A percentile compares a stretch with the other conserved stretches of the same genome.
These are phyloP conservation scores for Pachyramphus minor DNA, from an alignment of 2,113 vertebrate species.

Conservation along the genomic window DNA sequence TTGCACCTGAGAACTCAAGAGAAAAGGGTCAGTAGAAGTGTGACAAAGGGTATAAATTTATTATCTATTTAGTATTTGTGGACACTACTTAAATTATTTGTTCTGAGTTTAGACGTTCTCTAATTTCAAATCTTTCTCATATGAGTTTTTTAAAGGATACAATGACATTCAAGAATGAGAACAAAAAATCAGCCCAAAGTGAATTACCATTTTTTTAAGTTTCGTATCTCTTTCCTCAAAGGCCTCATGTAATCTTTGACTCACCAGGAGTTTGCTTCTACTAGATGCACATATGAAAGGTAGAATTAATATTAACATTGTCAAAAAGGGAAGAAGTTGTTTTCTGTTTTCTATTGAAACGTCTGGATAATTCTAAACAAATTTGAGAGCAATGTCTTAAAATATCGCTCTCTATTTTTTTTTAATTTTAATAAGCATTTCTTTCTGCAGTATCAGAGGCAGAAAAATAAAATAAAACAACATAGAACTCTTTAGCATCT, in stretches of 20 bases:
- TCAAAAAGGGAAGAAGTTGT: background rate
- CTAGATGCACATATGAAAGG: background rate
- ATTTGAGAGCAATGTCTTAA: background rate
- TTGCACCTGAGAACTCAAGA: background rate
- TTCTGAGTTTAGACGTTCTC: background rate
- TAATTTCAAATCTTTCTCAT: background rate
- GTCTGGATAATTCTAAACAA: background rate
- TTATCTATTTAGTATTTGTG: background rate
- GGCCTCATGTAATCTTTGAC: background rate
- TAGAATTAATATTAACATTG: background rate
- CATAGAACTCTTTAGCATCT: background rate
- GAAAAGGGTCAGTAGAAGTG: background rate
- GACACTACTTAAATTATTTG: background rate
- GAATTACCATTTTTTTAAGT: background rate
- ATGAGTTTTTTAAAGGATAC: background rate
- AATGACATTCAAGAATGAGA: background rate
- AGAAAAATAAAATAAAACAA: background rate
- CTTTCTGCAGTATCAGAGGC: background rate
- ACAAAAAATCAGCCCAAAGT: background rate
- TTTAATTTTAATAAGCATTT: background rate
- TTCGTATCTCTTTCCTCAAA: background rate
- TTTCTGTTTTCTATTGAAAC: constrained; percentile 18
- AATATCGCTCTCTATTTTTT: accelerated
- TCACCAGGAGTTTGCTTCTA: background rate
- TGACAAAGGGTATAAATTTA: background rate